phyloP scores from a whole-genome alignment of 2,888 invertebrate species.

The Chymomyza fuscimana region DNA sequence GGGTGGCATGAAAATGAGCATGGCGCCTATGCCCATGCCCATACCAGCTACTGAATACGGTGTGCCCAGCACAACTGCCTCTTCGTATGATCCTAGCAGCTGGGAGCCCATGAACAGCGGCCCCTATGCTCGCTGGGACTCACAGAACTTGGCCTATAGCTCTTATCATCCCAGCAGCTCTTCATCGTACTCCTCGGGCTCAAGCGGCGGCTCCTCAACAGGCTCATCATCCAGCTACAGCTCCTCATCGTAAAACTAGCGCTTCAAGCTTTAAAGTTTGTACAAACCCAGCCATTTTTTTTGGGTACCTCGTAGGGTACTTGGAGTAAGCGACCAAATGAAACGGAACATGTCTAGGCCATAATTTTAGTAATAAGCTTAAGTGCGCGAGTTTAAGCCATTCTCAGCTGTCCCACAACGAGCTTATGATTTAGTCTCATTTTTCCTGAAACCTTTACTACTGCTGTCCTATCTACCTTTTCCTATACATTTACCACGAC shows the following conservation, averaged over 20 bases:
- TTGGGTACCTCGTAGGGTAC: slow-evolving; percentile 38
- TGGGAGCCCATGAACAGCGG: slow-evolving; percentile 87
- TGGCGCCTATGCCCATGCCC: slow-evolving; percentile 82
- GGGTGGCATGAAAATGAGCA: slow-evolving; percentile 88
- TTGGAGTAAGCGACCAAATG: slow-evolving; percentile 61
- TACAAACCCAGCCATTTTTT: slow-evolving; percentile 56
- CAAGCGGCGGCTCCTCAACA: slow-evolving; percentile 69
- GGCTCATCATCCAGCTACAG: slow-evolving; percentile 70
- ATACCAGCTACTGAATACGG: slow-evolving; percentile 85
- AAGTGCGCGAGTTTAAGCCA: slow-evolving; percentile 64
- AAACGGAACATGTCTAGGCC: slow-evolving; percentile 65
- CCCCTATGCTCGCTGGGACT: slow-evolving; percentile 90
- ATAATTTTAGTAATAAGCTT: slow-evolving; percentile 59
- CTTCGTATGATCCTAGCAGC: slow-evolving; percentile 84
- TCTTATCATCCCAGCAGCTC: slow-evolving; percentile 86
- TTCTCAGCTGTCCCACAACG: slow-evolving; percentile 39
- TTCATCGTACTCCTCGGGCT: slow-evolving; percentile 81
- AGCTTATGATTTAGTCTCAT: background rate
- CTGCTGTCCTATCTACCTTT: slow-evolving; percentile 16
- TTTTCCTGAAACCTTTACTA: background rate
- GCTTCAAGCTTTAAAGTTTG: slow-evolving; percentile 36
- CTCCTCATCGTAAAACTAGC: slow-evolving; percentile 64
- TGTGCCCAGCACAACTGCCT: slow-evolving; percentile 85
- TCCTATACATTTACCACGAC: slow-evolving; percentile 17
- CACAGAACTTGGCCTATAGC: slow-evolving; percentile 85